A percentile compares a stretch with the other conserved stretches of the same genome.
phyloP scores from a whole-genome alignment of 2,888 invertebrate species.

The Agrochola litura region DNA sequence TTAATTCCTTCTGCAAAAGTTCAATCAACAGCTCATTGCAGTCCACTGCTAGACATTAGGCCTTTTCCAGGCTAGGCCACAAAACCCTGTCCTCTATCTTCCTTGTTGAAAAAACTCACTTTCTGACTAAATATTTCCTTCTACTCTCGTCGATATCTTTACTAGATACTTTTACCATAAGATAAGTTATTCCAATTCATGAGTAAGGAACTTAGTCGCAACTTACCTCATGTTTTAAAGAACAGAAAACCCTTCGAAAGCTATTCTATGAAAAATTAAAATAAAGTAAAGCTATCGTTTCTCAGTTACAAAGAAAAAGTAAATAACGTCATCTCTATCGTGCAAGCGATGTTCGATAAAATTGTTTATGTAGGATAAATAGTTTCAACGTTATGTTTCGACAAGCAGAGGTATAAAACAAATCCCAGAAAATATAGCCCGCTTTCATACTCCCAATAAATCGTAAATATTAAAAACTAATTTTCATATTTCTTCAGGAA shows the following conservation, averaged over 20 bases:
- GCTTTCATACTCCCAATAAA: background rate
- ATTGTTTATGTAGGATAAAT: slow-evolving; percentile 38
- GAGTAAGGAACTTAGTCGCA: slow-evolving; percentile 26
- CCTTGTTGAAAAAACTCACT: background rate
- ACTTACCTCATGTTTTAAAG: slow-evolving; percentile 53
- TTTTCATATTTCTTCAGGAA: background rate
- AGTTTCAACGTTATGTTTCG: slow-evolving; percentile 26
- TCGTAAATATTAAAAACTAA: background rate
- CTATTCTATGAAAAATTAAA: slow-evolving; percentile 38
- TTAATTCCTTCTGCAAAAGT: no score
- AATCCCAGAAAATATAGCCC: background rate
- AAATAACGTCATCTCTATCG: slow-evolving; percentile 35
- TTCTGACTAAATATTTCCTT: background rate
- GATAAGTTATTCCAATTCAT: slow-evolving; percentile 29
- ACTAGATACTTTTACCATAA: slow-evolving; percentile 14
- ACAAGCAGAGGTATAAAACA: background rate
- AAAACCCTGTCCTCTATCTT: no score
- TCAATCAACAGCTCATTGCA: no score
- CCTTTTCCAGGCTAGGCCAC: no score
- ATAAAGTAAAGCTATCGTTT: slow-evolving; percentile 41
- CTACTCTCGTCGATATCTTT: slow-evolving; percentile 6
- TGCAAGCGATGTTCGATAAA: slow-evolving; percentile 48
- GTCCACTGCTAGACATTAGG: no score
- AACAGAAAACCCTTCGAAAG: slow-evolving; percentile 36
- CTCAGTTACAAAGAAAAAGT: slow-evolving; percentile 49